Percentiles rank a stretch among this genome's conserved stretches.
phyloP scores from a whole-genome alignment of 2,888 invertebrate genomes.

The Cantharis flavilabris region DNA sequence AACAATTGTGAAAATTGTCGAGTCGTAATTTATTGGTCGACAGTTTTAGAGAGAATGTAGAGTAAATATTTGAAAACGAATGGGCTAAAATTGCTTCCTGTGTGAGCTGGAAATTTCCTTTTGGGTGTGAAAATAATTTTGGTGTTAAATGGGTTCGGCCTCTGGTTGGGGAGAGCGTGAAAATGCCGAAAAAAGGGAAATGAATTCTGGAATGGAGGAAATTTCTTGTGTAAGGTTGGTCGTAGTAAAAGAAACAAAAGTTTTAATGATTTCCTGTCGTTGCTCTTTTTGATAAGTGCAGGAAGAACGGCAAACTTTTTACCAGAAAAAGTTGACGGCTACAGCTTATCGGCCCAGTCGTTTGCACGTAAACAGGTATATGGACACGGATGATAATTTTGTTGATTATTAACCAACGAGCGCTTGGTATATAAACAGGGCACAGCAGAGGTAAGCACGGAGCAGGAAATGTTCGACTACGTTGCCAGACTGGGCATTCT shows the following conservation, averaged over 20 bases:
- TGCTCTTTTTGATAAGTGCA: conserved; percentile 5
- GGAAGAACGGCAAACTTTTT: conserved; percentile 9
- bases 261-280: conserved; percentile 8
- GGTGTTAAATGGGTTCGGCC: neutral
- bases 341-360: conserved; percentile 14
- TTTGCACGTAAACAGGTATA: conserved; percentile 35
- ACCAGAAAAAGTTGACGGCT: conserved; percentile 4
- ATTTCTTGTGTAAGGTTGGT: neutral
- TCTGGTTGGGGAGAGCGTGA: neutral
- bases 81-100: neutral
- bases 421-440: conserved; percentile 28
- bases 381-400: conserved; percentile 42
- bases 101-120: neutral
- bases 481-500: conserved; percentile 31
- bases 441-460: conserved; percentile 27
- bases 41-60: neutral
- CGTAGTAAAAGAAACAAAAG: neutral
- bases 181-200: neutral
- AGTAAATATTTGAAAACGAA: neutral
- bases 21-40: neutral
- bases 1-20: neutral
- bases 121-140: neutral
- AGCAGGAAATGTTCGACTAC: conserved; percentile 37
- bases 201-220: neutral
- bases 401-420: conserved; percentile 37